Base-by-base conservation (phyloP, 2,888 invertebrate species). In the Peribatodes rhomboidaria region DNA sequence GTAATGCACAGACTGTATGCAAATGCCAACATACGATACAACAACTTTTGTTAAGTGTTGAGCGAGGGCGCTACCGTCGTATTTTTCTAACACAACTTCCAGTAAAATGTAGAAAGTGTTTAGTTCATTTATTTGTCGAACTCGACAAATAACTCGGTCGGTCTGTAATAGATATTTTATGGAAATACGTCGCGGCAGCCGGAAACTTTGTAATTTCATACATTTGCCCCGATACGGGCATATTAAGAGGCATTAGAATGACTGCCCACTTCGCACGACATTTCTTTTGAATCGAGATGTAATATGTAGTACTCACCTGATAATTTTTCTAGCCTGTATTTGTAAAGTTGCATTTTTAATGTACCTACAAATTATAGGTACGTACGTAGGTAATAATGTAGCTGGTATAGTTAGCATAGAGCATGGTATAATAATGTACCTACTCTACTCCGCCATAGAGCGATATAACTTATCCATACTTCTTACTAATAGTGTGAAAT, bases 1-100 rank as follows among this genome's bases (percentile, higher is more conserved):
- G 63, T 76, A 78, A 82, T 83, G 78, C 80, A 79, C 76, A 74
- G 73, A 64, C 72, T 71, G 73, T 74, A 75, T 73, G 73, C 74
- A 76, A 79, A 55, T 55, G 18, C 55, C n/a, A 33, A 16, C 44
- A n/a, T 44, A 50, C 50, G 16, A 0, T 49, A 2, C 35, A 7
- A 18, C 50, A 7, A 37, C 18, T 7, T 14, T 20, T 13, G 1
- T 7, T 20, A 20, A 35, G 13, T 37, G 27, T 31, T 31, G 13
- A 16, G 2, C n/a, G 16, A n/a, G 8, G 27, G 35, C 18, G 50
- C 35, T 50, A 37, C 6, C 14, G 13, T 35, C 35, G 50, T 9
- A 20, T 35, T 18, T 50, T 35, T 13, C n/a, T 1, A 35, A 8
- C 14, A 13, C 35, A 50, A 20, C 4, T 11, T 11, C 7, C 18